Base-by-base conservation (phyloP, 2,113 vertebrate species). In the Cochlearius cochlearius region DNA sequence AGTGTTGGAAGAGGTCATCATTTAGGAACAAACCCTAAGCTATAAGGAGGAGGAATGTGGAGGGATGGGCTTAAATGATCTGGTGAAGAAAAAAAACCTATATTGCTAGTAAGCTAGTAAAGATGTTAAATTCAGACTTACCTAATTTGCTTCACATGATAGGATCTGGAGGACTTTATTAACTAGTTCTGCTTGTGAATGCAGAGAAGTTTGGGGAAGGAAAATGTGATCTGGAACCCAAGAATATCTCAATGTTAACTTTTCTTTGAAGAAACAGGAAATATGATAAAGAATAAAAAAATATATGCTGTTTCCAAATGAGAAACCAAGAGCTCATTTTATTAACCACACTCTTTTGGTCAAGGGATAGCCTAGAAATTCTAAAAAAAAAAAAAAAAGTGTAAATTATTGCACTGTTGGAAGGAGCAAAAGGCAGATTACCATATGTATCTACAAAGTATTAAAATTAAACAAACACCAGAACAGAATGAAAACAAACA, bases 271-370 rank as follows among this genome's bases (percentile, higher is more conserved):
- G 21, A 36, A 75, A 63, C 7, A 67, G 2, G 4, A 82, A 86
- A 1, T 2, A 13, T 69, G 29, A 15, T n/a, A 66, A 92, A 62
- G 17, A 67, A 39, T 66, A 2, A 19, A 68, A 88, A 55, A 53
- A n/a, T 14, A 56, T 23, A 5, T 21, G 6, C 3, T 47, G 5
- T 20, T 78, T 25, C 10, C n/a, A 71, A 47, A 53, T 0, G 1
- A 59, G 50, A 62, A 80, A 41, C 1, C 5, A 63, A 45, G 25
- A 76, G 3, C 2, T 83, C 9, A 17, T 43, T 71, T 71, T 45
- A 45, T 71, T 75, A 66, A 17, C 7, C 17, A 17, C 9, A 36
- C 1, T 62, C 14, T 62, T 88, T 52, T 62, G 5, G 7, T 66
- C 1, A 8, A 80, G 25, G 15, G 5, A 16, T 43, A 72, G 15